Evolutionary conservation across 1,140 invertebrate genomes (phyloP).

Genomic region (Holcopasites calliopsidis): DNA sequence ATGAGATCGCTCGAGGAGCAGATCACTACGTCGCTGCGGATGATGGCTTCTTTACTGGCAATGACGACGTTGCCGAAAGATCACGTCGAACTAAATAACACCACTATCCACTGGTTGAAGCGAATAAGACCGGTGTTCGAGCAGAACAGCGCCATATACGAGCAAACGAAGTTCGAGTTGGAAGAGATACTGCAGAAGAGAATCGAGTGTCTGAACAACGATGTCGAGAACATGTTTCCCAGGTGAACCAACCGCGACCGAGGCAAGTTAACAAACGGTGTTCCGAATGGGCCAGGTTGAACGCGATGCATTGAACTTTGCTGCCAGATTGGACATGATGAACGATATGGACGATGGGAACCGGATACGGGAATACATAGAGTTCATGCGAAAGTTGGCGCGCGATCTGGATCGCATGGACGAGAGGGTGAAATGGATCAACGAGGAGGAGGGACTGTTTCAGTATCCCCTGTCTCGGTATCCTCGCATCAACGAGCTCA

Average conservation of each 20-base stretch:
- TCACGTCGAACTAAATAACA: constrained; percentile 76
- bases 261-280: too few species aligned
- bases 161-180: constrained; percentile 82
- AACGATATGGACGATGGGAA: constrained; percentile 76
- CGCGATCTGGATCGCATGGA: constrained; percentile 81
- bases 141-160: constrained; percentile 79
- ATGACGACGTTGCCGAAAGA: constrained; percentile 72
- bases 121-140: constrained; percentile 79
- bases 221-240: constrained; percentile 81
- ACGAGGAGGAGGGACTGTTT: constrained; percentile 85
- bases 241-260: constrained; percentile 69
- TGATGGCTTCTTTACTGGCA: constrained; percentile 74
- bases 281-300: neutral
- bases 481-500: constrained; percentile 82
- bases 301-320: neutral
- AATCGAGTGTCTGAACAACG: constrained; percentile 79
- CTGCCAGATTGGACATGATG: constrained; percentile 71
- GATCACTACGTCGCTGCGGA: constrained; percentile 72
- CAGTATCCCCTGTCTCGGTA: constrained; percentile 84
- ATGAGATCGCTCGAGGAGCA: constrained; percentile 72
- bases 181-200: constrained; percentile 82
- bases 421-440: constrained; percentile 82
- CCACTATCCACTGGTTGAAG: constrained; percentile 78
- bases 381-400: constrained; percentile 80
- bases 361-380: constrained; percentile 73